A percentile compares a stretch with the other conserved stretches of the same genome.
Evolutionary conservation across 2,113 vertebrate species (phyloP).

Genomic region (Passer domesticus): DNA sequence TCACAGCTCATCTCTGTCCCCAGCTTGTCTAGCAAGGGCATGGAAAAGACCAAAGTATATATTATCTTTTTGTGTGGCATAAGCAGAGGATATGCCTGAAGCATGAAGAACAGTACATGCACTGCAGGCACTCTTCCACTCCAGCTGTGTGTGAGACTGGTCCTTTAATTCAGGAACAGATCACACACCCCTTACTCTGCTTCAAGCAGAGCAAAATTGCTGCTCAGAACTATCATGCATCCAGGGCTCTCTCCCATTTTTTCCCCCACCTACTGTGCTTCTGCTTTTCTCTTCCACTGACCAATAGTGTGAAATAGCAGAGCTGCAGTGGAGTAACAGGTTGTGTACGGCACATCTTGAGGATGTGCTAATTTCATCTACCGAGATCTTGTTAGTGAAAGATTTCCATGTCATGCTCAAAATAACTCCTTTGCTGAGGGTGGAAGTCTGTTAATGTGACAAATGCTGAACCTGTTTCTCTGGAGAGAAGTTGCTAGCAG

Average conservation of each 20-base stretch:
- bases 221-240: background rate
- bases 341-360: background rate
- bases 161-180: background rate
- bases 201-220: background rate
- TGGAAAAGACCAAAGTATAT: background rate
- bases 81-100: background rate
- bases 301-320: background rate
- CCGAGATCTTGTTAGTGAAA: background rate
- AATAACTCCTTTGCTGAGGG: slow-evolving; percentile 31
- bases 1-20: background rate
- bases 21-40: background rate
- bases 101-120: background rate
- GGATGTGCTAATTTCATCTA: background rate
- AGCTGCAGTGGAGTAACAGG: background rate
- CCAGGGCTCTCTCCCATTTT: background rate
- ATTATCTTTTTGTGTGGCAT: rapidly evolving
- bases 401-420: background rate
- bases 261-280: background rate
- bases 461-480: slow-evolving; percentile 31
- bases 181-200: background rate
- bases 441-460: slow-evolving; percentile 35
- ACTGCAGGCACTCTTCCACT: background rate
- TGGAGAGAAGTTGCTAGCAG: slow-evolving; percentile 4
- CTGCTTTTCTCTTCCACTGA: background rate
- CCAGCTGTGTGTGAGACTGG: background rate